Evolutionary conservation across 2,113 vertebrate species (phyloP), one percentile per base, ranked within the genome.

Genomic region (Phalacrocorax brasilianus): DNA sequence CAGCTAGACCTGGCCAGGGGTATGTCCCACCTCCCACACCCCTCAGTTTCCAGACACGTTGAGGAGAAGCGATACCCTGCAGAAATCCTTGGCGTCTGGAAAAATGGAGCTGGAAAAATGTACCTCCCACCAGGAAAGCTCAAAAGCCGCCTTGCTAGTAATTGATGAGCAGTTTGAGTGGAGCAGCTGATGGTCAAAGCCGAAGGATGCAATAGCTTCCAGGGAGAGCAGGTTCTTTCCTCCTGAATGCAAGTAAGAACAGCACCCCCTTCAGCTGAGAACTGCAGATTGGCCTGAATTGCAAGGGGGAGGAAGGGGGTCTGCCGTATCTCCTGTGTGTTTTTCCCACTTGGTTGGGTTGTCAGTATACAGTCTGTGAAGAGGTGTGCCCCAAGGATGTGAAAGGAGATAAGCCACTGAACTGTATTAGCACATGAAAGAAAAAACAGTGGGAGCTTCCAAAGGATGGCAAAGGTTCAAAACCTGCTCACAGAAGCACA

Each of bases 361-460:
- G 92, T 89, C 80, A 50, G 89, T 76, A 10, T 88, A 78, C 55
- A 75, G 91, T 81, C 95, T 97, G 56, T 11, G 1, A 72, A 94
- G 91, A 97, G 94, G 93, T 82, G 91, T 92, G 96, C 89, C 91
- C 93, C 87, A 89, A 38, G 95, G 91, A 96, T 92, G 65, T 5
- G 17, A 94, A 70, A 47, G 84, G 58, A 95, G 95, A 97, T 97
- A 97, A 96, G 92, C 74, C 45, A 14, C 55, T 38, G 58, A 65
- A 62, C 80, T 76, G 28, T 47, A 95, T 97, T 97, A 97, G 87
- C 97, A 97, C 97, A 96, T 97, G 89, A 97, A 96, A 97, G 95
- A 47, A 93, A 91, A 93, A 92, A 40, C 77, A 88, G 92, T 96
- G 92, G 94, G 95, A 96, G 86, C 94, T 87, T 91, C 96, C 89